Conservation (phyloP, 2,797 vertebrate genomes). For the Lepus oiostolus region DNA sequence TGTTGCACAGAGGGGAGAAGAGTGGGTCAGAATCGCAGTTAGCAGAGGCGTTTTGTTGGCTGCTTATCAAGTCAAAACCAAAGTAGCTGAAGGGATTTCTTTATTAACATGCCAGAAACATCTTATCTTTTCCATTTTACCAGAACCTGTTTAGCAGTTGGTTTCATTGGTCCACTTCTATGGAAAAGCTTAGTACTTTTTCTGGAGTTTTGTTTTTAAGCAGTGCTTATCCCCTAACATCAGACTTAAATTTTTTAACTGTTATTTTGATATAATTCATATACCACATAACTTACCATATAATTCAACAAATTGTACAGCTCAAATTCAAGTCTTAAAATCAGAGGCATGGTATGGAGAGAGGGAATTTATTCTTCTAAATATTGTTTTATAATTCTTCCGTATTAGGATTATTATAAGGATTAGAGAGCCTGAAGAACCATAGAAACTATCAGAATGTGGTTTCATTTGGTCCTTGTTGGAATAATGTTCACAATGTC, state of each 20-base stretch:
- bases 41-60: slow-evolving; percentile 74
- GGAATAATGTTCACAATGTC: not conserved
- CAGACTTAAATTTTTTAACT: slow-evolving; percentile 29
- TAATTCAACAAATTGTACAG: not conserved
- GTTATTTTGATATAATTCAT: slow-evolving; percentile 31
- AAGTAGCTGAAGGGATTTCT: slow-evolving; percentile 66
- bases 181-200: slow-evolving; percentile 54
- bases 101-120: slow-evolving; percentile 70
- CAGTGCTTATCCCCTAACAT: not conserved
- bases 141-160: slow-evolving; percentile 37
- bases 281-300: not conserved
- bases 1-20: slow-evolving; percentile 61
- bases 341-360: slow-evolving; percentile 17
- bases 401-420: not conserved
- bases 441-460: not conserved
- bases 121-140: slow-evolving; percentile 42
- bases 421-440: not conserved
- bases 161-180: slow-evolving; percentile 54
- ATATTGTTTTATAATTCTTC: slow-evolving; percentile 55
- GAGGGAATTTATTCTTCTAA: slow-evolving; percentile 15
- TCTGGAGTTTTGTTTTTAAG: slow-evolving; percentile 63
- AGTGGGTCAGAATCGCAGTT: slow-evolving; percentile 68
- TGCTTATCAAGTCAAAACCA: slow-evolving; percentile 64
- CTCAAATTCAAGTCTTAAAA: slow-evolving; percentile 59
- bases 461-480: slow-evolving; percentile 13